phyloP scores from a whole-genome alignment of 2,888 invertebrate species.

The Dorcus hopei region DNA sequence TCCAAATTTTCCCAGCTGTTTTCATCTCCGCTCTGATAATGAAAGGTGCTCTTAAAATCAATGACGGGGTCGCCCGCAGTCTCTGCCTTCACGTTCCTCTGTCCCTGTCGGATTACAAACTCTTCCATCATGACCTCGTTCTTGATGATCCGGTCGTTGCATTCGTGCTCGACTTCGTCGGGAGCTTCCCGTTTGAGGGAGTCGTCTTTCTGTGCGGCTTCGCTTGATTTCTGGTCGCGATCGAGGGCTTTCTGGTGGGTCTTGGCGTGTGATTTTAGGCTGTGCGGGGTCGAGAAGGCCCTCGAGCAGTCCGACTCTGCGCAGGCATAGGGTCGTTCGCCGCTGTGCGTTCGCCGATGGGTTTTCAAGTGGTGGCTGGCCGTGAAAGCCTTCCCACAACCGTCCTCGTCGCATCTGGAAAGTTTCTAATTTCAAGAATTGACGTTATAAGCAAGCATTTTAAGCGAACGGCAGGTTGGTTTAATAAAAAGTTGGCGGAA shows the following conservation, averaged over 20 bases:
- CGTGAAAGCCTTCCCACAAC: slow-evolving; percentile 89
- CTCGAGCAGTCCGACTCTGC: slow-evolving; percentile 64
- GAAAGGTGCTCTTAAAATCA: slow-evolving; percentile 20
- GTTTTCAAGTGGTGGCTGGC: slow-evolving; percentile 94
- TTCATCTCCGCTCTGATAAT: slow-evolving; percentile 15
- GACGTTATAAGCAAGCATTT: not conserved
- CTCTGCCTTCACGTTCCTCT: not conserved
- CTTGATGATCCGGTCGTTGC: slow-evolving; percentile 8
- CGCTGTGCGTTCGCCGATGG: slow-evolving; percentile 76
- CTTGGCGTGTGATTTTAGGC: slow-evolving; percentile 74
- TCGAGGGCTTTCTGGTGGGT: slow-evolving; percentile 61
- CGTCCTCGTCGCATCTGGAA: slow-evolving; percentile 72
- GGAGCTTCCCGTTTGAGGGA: slow-evolving; percentile 6
- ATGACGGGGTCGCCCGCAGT: slow-evolving; percentile 18
- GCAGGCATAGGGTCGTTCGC: slow-evolving; percentile 78
- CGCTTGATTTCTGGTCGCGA: slow-evolving; percentile 9
- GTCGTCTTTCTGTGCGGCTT: slow-evolving; percentile 9
- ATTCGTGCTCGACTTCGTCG: slow-evolving; percentile 7
- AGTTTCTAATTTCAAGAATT: slow-evolving; percentile 12
- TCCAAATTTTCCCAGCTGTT: slow-evolving; percentile 18
- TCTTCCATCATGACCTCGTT: slow-evolving; percentile 23
- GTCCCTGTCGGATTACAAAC: not conserved
- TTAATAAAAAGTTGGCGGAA: too few species aligned
- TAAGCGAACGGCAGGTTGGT: too few species aligned
- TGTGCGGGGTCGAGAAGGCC: slow-evolving; percentile 82